phyloP scores from a whole-genome alignment of 2,113 vertebrate genomes.

The Turnix velox region DNA sequence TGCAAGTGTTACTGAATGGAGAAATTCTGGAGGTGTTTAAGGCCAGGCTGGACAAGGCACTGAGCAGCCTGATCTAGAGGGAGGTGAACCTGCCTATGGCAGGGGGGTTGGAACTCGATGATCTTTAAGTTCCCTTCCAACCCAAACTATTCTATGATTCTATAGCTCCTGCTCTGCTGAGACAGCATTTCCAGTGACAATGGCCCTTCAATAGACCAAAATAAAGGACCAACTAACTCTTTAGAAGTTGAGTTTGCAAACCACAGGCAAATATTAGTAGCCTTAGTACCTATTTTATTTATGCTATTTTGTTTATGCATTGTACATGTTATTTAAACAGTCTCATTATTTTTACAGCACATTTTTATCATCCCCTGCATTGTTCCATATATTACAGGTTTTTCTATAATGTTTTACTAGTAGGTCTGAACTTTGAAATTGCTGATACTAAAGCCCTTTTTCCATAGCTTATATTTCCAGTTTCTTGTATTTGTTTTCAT shows the following conservation, averaged over 20 bases:
- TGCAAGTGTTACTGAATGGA: neutral
- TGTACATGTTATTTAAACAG: neutral
- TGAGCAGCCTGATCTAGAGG: too few relatives aligned
- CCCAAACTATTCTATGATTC: too few relatives aligned
- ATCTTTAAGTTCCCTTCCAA: too few relatives aligned
- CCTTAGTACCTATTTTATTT: neutral
- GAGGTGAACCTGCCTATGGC: too few relatives aligned
- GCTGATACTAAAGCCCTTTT: neutral
- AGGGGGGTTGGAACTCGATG: too few relatives aligned
- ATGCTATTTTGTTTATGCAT: neutral
- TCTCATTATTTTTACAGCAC: neutral
- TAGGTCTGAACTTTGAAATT: neutral
- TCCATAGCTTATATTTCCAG: neutral
- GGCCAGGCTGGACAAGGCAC: too few relatives aligned
- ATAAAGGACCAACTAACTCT: neutral
- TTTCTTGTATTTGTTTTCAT: constrained; percentile 47
- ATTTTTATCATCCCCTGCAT: neutral
- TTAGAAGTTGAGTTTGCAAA: neutral
- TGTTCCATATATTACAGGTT: neutral
- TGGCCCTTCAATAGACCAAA: neutral
- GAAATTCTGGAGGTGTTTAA: too few relatives aligned
- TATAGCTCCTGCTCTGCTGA: neutral
- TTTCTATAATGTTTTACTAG: neutral
- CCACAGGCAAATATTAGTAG: neutral
- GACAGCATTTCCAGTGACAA: neutral